Conservation (phyloP, 2,888 invertebrate genomes). For the Amblyteles armatorius region DNA sequence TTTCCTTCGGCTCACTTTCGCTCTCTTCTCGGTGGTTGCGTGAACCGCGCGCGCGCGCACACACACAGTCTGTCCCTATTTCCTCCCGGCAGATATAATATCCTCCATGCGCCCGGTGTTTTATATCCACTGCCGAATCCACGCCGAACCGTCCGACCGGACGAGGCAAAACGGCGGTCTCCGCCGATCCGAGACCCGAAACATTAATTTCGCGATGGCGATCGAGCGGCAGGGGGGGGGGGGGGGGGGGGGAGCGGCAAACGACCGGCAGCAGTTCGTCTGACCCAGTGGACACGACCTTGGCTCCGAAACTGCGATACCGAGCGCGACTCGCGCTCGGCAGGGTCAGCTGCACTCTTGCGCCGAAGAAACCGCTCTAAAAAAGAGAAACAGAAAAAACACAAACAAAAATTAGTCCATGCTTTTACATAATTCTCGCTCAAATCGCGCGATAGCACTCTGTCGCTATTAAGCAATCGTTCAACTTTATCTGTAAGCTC, state of each 20-base stretch:
- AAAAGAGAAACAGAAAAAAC: constrained; percentile 1
- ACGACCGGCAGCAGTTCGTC: constrained; percentile 70
- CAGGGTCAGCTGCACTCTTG: constrained; percentile 60
- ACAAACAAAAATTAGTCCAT: not conserved
- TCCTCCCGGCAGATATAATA: not conserved
- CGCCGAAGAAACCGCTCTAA: constrained; percentile 30
- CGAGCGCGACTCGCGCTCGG: constrained; percentile 51
- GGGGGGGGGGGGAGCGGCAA: constrained; percentile 39
- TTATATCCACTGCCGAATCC: constrained; percentile 13
- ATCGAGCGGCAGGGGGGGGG: constrained; percentile 28
- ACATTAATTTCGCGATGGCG: constrained; percentile 22
- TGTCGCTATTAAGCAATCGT: not conserved
- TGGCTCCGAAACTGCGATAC: constrained; percentile 71
- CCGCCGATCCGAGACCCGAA: constrained; percentile 5
- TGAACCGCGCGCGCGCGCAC: not conserved
- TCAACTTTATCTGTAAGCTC: constrained; percentile 58
- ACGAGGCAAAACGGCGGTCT: constrained; percentile 23
- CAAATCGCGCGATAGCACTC: not conserved
- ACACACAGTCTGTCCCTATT: not conserved
- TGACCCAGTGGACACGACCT: constrained; percentile 80
- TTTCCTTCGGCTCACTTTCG: constrained; percentile 52
- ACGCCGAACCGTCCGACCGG: constrained; percentile 29
- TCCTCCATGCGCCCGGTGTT: not conserved
- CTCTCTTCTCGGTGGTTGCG: constrained; percentile 47
- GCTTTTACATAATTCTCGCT: not conserved